A percentile compares a stretch with the other conserved stretches of the same genome.
These are phyloP conservation scores for Aporophyla nigra DNA, from an alignment of 2,888 invertebrate species.

Conservation along the genomic window DNA sequence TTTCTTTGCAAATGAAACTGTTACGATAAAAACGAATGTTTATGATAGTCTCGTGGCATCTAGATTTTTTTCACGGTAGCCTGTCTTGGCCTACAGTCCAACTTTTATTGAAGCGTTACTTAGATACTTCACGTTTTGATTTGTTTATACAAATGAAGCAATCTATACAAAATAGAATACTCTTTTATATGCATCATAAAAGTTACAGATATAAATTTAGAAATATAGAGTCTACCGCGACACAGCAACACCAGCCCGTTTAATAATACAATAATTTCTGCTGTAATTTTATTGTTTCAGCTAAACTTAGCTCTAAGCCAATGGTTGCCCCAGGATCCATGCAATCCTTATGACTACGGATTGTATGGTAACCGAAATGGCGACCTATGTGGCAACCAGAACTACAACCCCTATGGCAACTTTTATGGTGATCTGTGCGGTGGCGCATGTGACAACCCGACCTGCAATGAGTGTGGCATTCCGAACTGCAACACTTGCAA, in stretches of 20 bases:
- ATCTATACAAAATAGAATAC: background rate
- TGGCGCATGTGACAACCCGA: background rate
- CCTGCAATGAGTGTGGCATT: background rate
- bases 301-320: conserved; percentile 32
- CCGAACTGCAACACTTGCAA: background rate
- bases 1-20: conserved; percentile 33
- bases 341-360: background rate
- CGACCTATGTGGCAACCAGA: conserved; percentile 2
- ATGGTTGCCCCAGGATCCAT: conserved; percentile 7
- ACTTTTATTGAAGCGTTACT: background rate
- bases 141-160: background rate
- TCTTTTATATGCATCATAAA: too few relatives aligned
- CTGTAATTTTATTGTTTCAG: conserved; percentile 36
- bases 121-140: background rate
- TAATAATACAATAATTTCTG: too few relatives aligned
- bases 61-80: background rate
- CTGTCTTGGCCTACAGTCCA: background rate
- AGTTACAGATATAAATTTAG: background rate
- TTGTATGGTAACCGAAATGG: background rate
- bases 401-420: conserved; percentile 12
- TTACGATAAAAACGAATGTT: conserved; percentile 27
- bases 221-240: background rate
- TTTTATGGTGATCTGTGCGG: background rate
- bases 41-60: conserved; percentile 17
- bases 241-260: too few relatives aligned